Percentiles rank a stretch among this genome's conserved stretches.
These are phyloP conservation scores for Cygnus buccinator DNA, from an alignment of 2,113 vertebrate species.

Conservation along the genomic window DNA sequence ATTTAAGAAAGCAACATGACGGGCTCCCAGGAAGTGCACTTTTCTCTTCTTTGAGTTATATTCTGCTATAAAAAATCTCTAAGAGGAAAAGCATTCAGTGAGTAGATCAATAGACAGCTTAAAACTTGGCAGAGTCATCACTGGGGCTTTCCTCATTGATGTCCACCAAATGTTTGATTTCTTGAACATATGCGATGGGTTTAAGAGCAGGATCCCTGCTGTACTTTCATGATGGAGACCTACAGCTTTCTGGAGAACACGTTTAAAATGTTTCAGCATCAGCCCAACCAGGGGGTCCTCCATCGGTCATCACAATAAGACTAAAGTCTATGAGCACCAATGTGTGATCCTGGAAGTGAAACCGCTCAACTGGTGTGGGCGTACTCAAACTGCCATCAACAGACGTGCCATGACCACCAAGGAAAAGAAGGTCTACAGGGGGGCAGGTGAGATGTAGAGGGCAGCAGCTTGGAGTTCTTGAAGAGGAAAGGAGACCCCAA, in stretches of 20 bases:
- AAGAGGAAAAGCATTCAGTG: background rate
- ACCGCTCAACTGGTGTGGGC: no score
- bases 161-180: background rate
- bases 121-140: background rate
- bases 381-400: background rate
- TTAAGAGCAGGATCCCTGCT: background rate
- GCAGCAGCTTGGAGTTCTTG: background rate
- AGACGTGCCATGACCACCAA: rapidly evolving
- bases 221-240: background rate
- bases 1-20: background rate
- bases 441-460: background rate
- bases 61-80: conserved; percentile 4
- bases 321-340: background rate
- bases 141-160: background rate
- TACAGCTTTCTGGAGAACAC: rapidly evolving
- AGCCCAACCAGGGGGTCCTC: background rate
- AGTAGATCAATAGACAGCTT: background rate
- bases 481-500: background rate
- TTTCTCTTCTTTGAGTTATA: background rate
- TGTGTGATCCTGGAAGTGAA: background rate
- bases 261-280: background rate
- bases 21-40: background rate
- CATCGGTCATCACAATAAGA: background rate
- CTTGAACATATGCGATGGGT: background rate
- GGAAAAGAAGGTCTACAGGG: background rate